Evolutionary conservation across 2,113 vertebrate species (phyloP), one percentile per base, ranked within the genome.

Genomic region (Carettochelys insculpta): DNA sequence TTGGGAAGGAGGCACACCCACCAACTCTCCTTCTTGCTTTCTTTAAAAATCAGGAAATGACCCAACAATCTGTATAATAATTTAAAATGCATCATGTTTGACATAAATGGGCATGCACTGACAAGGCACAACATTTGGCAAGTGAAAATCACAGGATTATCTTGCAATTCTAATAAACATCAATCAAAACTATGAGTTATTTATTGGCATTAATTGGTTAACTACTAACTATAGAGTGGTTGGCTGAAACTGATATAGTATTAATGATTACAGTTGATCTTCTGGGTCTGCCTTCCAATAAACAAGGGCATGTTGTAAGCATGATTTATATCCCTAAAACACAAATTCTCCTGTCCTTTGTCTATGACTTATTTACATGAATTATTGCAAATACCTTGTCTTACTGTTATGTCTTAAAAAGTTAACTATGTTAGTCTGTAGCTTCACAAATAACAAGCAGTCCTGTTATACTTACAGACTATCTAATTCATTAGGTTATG

Each of bases 241-340:
- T 68, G 48, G 43, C 34, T 75, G 82, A 78, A 92, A 86, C 8
- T 76, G 13, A 87, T 73, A 65, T n/a, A 56, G n/a, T 56, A 84
- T 90, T 94, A 86, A 90, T 79, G 54, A 78, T 17, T 78, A 81
- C 56, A 85, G 71, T 76, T 83, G 58, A 88, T 91, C 53, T 90
- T 83, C 77, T 78, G 58, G 24, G 17, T 87, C 45, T 87, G 19
- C 3, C 5, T 85, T 92, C 31, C n/a, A 47, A 80, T 83, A 79
- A 71, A 77, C 5, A 87, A 82, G 38, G 2, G 38, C 41, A 86
- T 29, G 77, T 11, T 17, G 45, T 4, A 34, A 80, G 43, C 58
- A 53, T 34, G 31, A 68, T 77, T 89, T 58, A 89, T n/a, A 8
- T 31, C 82, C 27, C 88, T 85, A 73, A 86, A 24, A 86, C 14